A percentile compares a stretch with the other conserved stretches of the same genome.
phyloP scores from a whole-genome alignment of 2,888 invertebrate species.

The Microctonus brassicae region DNA sequence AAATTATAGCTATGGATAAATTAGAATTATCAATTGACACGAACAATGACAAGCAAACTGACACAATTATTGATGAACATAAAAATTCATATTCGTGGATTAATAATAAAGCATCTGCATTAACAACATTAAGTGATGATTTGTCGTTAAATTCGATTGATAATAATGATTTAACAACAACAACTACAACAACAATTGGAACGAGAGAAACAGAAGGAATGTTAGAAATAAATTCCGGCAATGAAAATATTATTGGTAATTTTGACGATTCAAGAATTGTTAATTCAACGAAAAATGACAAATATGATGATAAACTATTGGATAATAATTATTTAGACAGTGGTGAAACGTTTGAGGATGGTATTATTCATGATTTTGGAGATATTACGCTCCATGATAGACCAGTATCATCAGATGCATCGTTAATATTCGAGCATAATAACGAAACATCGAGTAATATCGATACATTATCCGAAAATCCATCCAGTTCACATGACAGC shows the following conservation, averaged over 20 bases:
- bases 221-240: constrained; percentile 10
- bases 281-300: neutral
- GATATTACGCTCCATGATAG: neutral
- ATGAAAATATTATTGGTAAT: too few species aligned
- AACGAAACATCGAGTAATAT: neutral
- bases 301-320: neutral
- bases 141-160: neutral
- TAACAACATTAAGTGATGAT: neutral
- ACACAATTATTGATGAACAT: neutral
- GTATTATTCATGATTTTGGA: neutral
- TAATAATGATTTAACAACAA: neutral
- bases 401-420: neutral
- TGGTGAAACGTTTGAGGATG: neutral
- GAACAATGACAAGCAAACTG: neutral
- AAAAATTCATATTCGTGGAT: neutral
- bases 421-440: neutral
- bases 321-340: neutral
- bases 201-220: neutral
- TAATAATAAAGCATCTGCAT: neutral
- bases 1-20: neutral
- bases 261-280: neutral
- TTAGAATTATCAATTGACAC: too few species aligned
- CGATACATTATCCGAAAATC: neutral
- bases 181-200: neutral
- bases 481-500: constrained; percentile 38